These are phyloP conservation scores for Orthonevra nobilis DNA, from an alignment of 2,888 invertebrate species.

Conservation along the genomic window DNA sequence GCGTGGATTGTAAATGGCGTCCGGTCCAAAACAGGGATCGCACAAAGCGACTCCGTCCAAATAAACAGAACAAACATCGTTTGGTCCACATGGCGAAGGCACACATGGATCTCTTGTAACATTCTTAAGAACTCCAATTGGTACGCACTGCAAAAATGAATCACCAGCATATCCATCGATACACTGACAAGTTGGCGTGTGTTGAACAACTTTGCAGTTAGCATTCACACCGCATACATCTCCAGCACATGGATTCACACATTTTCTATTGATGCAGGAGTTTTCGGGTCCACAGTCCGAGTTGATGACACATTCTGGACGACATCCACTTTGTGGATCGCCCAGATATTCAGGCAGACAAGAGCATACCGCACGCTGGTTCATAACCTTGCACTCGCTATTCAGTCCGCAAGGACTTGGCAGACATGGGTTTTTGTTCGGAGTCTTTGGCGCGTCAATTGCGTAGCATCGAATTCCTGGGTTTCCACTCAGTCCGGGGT, in stretches of 20 bases:
- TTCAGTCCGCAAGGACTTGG: constrained; percentile 90
- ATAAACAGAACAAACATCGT: constrained; percentile 85
- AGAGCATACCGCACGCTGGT: constrained; percentile 87
- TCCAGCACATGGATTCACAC: constrained; percentile 87
- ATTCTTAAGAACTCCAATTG: constrained; percentile 82
- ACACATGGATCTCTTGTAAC: constrained; percentile 85
- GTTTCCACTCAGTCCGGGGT: constrained; percentile 87
- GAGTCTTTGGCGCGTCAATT: constrained; percentile 81
- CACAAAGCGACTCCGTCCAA: constrained; percentile 89
- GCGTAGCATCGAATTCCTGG: constrained; percentile 87
- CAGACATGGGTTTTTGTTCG: constrained; percentile 85
- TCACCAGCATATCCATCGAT: constrained; percentile 89
- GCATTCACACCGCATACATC: constrained; percentile 91
- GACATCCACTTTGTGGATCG: constrained; percentile 88
- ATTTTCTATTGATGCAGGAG: constrained; percentile 88
- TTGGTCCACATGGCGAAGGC: constrained; percentile 89
- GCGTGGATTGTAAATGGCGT: constrained; percentile 85
- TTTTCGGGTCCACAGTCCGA: constrained; percentile 88
- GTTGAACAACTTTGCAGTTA: constrained; percentile 88
- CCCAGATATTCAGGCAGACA: constrained; percentile 89
- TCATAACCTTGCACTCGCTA: constrained; percentile 87
- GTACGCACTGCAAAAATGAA: constrained; percentile 88
- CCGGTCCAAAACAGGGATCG: constrained; percentile 87
- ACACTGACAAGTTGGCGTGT: constrained; percentile 91
- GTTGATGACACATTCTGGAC: constrained; percentile 90